phyloP scores from a whole-genome alignment of 35 echinoderm and acorn worm genomes.

The Ophioderma brevispina region DNA sequence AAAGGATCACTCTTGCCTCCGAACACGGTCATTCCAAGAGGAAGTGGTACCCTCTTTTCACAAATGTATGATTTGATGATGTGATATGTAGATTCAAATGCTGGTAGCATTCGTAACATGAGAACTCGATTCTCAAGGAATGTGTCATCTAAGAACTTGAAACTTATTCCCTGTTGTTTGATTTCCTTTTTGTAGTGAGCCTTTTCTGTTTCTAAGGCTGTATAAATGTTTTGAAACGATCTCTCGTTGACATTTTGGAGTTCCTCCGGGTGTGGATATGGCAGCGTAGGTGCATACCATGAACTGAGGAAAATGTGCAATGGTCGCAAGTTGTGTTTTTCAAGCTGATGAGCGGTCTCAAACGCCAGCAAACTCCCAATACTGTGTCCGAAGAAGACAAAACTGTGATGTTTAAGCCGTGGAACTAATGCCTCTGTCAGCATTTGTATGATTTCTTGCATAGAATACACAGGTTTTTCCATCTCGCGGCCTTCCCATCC shows the following conservation, averaged over 20 bases:
- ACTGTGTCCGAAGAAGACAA: constrained; percentile 52
- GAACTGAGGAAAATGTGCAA: constrained; percentile 17
- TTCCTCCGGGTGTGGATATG: constrained; percentile 39
- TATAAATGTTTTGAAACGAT: background rate
- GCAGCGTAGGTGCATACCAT: constrained; percentile 40
- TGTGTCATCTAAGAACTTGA: constrained; percentile 7
- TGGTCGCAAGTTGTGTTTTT: constrained; percentile 6
- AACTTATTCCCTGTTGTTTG: background rate
- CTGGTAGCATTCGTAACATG: background rate
- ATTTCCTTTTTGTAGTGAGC: background rate
- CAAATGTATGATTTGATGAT: constrained; percentile 1
- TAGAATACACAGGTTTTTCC: constrained; percentile 8
- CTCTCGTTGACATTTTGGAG: background rate
- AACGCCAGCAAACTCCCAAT: constrained; percentile 38
- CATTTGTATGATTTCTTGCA: constrained; percentile 1
- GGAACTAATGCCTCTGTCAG: constrained; percentile 1
- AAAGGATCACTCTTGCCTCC: background rate
- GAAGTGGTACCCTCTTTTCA: background rate
- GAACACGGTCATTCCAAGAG: constrained; percentile 20
- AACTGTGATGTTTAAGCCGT: background rate
- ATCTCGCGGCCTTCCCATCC: constrained; percentile 51
- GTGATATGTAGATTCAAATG: background rate
- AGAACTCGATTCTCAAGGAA: background rate
- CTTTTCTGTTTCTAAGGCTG: background rate
- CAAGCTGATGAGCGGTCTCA: constrained; percentile 36